Base-by-base conservation (phyloP, 1,140 invertebrate species). In the Cyrtorhinus lividipennis region DNA sequence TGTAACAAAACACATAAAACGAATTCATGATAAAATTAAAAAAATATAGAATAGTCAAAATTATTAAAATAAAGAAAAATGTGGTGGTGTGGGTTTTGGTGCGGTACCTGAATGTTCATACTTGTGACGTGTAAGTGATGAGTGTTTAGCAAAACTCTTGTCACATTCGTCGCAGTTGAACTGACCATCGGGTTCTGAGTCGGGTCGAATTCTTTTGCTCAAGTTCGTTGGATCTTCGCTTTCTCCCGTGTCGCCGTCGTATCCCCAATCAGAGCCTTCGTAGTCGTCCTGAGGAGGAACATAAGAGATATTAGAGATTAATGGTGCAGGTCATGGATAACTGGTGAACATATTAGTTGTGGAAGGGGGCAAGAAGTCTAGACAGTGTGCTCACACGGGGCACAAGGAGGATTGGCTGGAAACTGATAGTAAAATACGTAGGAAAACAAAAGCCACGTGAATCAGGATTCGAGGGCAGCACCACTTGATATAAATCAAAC, bases 141-240 rank as follows among this genome's bases (percentile, higher is more conserved):
- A 98, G 74, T 96, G 95, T 74, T 99, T 99, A 65, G 91, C 92
- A 73, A 99, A 99, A 61, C 92, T 88, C 77, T 99, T 99, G 76
- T 98, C 95, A 77, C 96, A 99, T 73, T 95, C 92, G 78, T 99
- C 90, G 77, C 96, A 99, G 56, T 87, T 82, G 73, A 90, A 96
- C 68, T 92, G 83, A 64, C 90, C 88, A 70, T 92, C 88, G 68
- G 81, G 80, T 72, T 79, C 83, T 2, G 65, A 65, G 26, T 62
- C 65, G 2, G 2, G 75, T 38, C 65, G 66, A 18, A 12, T 10
- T 66, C 71, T 27, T 65, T 76, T 73, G 24, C 61, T 57, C 56
- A 71, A 71, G 38, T 69, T 68, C n/a, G 65, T 67, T 26, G 60
- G 44, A 30, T 63, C 20, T 22, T 59, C 56, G 13, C 67, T 20